phyloP scores from a whole-genome alignment of 2,113 vertebrate species.

The Bubalus kerabau region DNA sequence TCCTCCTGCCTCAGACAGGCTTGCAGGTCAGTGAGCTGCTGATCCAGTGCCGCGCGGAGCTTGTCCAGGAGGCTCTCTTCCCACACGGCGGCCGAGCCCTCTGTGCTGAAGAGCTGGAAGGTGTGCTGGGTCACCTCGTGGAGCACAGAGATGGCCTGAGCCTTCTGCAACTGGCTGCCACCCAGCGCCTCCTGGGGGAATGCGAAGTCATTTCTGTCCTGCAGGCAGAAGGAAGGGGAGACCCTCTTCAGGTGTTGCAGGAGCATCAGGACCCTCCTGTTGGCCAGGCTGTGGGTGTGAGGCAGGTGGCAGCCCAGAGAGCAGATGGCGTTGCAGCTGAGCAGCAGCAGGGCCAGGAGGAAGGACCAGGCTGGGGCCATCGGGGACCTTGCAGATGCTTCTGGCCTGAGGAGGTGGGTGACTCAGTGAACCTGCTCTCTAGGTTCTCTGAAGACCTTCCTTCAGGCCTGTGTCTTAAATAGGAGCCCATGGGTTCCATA shows the following conservation, averaged over 20 bases:
- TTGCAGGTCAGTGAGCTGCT: too few relatives aligned
- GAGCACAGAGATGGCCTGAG: too few relatives aligned
- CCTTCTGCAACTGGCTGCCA: not conserved
- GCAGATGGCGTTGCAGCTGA: too few relatives aligned
- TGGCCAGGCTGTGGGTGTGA: not conserved
- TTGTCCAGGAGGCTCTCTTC: too few relatives aligned
- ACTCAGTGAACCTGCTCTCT: not conserved
- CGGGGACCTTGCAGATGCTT: not conserved
- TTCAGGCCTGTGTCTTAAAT: not conserved
- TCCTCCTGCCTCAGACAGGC: too few relatives aligned
- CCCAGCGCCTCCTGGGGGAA: not conserved
- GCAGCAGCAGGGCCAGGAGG: too few relatives aligned
- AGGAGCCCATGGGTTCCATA: not conserved
- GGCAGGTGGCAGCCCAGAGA: not conserved
- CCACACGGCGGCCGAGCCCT: rapidly evolving
- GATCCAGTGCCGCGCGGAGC: too few relatives aligned
- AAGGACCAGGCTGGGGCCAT: too few relatives aligned
- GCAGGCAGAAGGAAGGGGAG: not conserved
- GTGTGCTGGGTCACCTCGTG: too few relatives aligned
- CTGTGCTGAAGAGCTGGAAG: too few relatives aligned
- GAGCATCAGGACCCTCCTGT: not conserved
- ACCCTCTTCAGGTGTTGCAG: not conserved
- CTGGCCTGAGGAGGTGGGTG: rapidly evolving
- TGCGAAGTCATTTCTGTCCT: not conserved
- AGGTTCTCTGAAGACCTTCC: not conserved